A percentile compares a stretch with the other conserved stretches of the same genome.
phyloP scores from a whole-genome alignment of 2,797 vertebrate genomes.

The Dryobates pubescens region DNA sequence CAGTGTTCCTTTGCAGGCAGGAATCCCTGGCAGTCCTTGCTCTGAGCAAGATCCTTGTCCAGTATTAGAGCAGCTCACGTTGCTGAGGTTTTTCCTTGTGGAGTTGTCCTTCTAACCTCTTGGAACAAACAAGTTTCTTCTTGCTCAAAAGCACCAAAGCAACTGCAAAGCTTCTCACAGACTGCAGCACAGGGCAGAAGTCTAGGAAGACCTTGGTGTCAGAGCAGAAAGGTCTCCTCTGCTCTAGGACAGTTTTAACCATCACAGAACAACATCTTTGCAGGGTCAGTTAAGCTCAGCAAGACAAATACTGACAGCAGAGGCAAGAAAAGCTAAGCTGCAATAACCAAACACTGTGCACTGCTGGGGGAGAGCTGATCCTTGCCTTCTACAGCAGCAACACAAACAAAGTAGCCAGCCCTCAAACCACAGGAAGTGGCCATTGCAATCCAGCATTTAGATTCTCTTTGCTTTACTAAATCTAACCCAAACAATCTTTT shows the following conservation, averaged over 20 bases:
- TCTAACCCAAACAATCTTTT: not conserved
- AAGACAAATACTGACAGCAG: not conserved
- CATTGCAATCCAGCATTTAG: not conserved
- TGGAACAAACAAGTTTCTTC: not conserved
- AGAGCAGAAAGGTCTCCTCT: not conserved
- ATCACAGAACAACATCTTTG: not conserved
- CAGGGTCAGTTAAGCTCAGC: not conserved
- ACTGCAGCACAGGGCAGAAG: rapidly evolving
- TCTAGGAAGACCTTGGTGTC: not conserved
- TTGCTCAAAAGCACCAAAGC: not conserved
- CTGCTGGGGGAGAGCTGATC: not conserved
- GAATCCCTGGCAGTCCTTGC: not conserved
- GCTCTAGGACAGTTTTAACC: not conserved
- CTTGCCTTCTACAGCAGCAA: not conserved
- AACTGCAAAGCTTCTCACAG: not conserved
- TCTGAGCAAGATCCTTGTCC: not conserved
- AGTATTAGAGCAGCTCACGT: not conserved
- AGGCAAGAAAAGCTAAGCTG: not conserved
- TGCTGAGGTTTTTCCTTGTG: not conserved
- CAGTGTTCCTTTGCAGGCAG: not conserved
- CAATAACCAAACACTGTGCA: not conserved
- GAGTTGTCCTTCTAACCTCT: not conserved
- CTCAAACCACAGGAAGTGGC: not conserved
- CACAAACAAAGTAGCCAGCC: too few relatives aligned
- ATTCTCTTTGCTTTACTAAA: not conserved